Evolutionary conservation across 2,797 vertebrate species (phyloP).

Genomic region (Nyctibius grandis): DNA sequence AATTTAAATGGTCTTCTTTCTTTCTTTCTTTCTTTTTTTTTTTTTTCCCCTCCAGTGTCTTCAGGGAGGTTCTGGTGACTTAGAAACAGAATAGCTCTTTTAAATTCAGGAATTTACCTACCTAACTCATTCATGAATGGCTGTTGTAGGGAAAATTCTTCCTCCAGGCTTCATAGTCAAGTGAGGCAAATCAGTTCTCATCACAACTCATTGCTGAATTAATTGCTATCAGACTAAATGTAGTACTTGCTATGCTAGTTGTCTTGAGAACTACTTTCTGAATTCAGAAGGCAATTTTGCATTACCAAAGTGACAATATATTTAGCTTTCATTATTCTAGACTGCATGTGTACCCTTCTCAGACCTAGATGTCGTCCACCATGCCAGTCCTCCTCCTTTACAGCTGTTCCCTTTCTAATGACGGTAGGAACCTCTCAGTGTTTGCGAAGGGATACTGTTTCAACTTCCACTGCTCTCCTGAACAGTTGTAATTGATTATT

Average conservation of each 20-base stretch:
- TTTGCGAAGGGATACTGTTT: slow-evolving; percentile 4
- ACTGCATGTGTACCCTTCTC: background rate
- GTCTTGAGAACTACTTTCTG: background rate
- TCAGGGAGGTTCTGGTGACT: background rate
- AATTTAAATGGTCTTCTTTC: background rate
- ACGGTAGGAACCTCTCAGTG: background rate
- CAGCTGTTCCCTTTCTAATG: background rate
- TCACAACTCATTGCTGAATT: background rate
- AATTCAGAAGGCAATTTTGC: background rate
- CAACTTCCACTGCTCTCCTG: background rate
- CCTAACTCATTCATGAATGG: background rate
- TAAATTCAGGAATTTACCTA: background rate
- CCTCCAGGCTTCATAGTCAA: background rate
- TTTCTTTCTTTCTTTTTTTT: background rate
- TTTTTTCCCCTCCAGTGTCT: fast-evolving
- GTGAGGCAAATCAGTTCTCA: background rate
- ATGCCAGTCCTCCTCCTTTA: background rate
- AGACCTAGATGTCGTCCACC: background rate
- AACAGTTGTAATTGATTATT: slow-evolving; percentile 12
- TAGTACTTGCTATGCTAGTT: background rate
- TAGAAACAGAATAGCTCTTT: background rate
- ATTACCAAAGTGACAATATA: background rate
- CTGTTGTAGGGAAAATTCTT: background rate
- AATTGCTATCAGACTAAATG: background rate
- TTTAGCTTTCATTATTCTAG: background rate